A percentile compares a stretch with the other conserved stretches of the same genome.
Conservation (phyloP, 2,888 invertebrate genomes). For the Parelbella ahira region DNA sequence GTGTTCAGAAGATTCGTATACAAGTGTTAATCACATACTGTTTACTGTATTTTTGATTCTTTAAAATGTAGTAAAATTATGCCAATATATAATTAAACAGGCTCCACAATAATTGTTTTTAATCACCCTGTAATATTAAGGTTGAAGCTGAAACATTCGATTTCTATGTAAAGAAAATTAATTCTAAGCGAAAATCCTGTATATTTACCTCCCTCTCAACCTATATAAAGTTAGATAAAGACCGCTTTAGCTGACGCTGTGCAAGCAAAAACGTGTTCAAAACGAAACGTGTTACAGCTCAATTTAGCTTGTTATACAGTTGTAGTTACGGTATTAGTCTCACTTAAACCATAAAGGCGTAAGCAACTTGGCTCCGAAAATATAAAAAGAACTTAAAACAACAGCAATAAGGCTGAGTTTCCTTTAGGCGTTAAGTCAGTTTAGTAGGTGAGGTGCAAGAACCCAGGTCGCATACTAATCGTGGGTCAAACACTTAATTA, state of each 20-base stretch:
- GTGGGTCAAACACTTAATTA: constrained; percentile 32
- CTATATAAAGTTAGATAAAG: constrained; percentile 18
- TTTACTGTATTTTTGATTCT: too few relatives aligned
- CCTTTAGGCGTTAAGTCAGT: not conserved
- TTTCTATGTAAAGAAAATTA: constrained; percentile 18
- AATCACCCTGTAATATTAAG: constrained; percentile 1
- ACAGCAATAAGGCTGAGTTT: constrained; percentile 1
- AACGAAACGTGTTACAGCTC: constrained; percentile 1
- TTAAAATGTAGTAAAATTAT: too few relatives aligned
- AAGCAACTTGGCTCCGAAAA: not conserved
- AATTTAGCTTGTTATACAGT: constrained; percentile 12
- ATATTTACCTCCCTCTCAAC: constrained; percentile 14
- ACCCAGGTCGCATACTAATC: constrained; percentile 30
- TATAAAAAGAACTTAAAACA: not conserved
- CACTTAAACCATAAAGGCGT: constrained; percentile 1
- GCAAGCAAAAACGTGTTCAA: constrained; percentile 11
- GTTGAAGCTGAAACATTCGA: constrained; percentile 7
- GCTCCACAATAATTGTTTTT: constrained; percentile 1
- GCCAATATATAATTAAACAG: not conserved
- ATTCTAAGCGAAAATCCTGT: constrained; percentile 14
- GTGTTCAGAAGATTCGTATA: too few relatives aligned
- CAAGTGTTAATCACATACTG: too few relatives aligned
- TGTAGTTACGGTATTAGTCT: constrained; percentile 11
- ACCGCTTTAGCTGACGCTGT: not conserved
- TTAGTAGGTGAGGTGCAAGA: constrained; percentile 22